Percentiles rank a stretch among this genome's conserved stretches.
phyloP scores from a whole-genome alignment of 2,113 vertebrate genomes.

The Chiloscyllium plagiosum region DNA sequence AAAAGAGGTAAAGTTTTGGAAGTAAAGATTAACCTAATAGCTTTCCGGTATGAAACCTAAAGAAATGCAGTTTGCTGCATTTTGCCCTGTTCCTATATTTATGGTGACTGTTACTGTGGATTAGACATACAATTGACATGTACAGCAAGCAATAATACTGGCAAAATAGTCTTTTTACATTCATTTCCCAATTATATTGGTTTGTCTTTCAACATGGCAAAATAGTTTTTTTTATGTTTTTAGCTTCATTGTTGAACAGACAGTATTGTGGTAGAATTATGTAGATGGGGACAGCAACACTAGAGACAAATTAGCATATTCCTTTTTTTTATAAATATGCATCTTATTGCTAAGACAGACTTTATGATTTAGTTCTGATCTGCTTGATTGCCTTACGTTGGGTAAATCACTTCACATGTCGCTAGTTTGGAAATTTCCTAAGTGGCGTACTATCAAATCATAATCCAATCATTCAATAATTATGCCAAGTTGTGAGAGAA shows the following conservation, averaged over 20 bases:
- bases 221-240: not conserved
- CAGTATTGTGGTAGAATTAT: not conserved
- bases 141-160: not conserved
- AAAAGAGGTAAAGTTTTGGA: constrained; percentile 70
- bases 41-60: not conserved
- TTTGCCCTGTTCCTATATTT: not conserved
- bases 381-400: too few species aligned
- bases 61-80: not conserved
- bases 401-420: not conserved
- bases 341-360: not conserved
- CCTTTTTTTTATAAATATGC: not conserved
- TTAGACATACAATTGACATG: too few species aligned
- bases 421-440: not conserved
- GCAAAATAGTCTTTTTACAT: not conserved
- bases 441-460: not conserved
- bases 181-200: not conserved
- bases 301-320: not conserved
- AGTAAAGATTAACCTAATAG: not conserved
- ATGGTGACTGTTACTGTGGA: not conserved
- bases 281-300: not conserved
- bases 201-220: not conserved
- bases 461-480: not conserved
- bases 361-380: not conserved
- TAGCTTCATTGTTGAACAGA: not conserved
- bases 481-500: not conserved